A percentile compares a stretch with the other conserved stretches of the same genome.
Evolutionary conservation across 2,888 invertebrate genomes (phyloP).

Genomic region (Scaptomyza tumidula): DNA sequence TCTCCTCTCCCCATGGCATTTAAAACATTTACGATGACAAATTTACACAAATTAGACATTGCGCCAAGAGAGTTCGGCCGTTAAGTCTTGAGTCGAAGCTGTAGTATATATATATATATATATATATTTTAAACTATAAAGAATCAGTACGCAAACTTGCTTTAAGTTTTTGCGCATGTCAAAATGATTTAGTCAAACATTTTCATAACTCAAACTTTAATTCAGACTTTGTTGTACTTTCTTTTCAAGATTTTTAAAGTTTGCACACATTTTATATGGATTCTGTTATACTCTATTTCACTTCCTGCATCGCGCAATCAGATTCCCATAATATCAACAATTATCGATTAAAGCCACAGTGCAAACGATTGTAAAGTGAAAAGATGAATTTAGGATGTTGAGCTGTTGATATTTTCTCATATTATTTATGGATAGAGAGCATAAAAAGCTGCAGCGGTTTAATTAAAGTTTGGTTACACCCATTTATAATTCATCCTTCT

Average conservation of each 20-base stretch:
- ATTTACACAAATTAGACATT: constrained; percentile 67
- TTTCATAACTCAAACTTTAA: no score
- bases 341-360: not conserved
- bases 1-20: constrained; percentile 6
- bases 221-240: no score
- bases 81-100: not conserved
- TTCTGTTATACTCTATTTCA: no score
- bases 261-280: no score
- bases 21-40: constrained; percentile 61
- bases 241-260: no score
- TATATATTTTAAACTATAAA: constrained; percentile 10
- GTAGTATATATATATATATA: no score
- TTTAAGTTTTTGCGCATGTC: no score
- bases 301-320: no score
- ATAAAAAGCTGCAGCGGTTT: constrained; percentile 20
- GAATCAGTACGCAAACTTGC: not conserved
- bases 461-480: constrained; percentile 10
- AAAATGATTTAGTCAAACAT: no score
- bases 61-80: constrained; percentile 2
- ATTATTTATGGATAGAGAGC: constrained; percentile 7
- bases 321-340: not conserved
- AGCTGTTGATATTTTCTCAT: not conserved
- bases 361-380: not conserved
- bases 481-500: not conserved
- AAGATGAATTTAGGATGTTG: not conserved